These are phyloP conservation scores for Umimayanthus chanpuru DNA, from an alignment of 92 coral and sea anemone genomes.

Conservation along the genomic window DNA sequence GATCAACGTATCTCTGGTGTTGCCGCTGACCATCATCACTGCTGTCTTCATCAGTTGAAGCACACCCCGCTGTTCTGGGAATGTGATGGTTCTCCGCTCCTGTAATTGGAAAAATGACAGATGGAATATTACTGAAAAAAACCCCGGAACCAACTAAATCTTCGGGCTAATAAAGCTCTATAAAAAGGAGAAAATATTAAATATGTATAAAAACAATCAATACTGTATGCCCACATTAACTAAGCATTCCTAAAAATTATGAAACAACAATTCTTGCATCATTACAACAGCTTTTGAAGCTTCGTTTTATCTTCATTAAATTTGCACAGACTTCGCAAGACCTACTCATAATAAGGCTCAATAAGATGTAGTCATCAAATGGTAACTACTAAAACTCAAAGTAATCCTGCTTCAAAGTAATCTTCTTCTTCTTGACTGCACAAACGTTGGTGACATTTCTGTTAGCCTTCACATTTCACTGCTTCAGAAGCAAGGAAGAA, in stretches of 20 bases:
- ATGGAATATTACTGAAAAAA: neutral
- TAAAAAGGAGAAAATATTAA: neutral
- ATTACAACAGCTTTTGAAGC: neutral
- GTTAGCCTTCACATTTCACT: neutral
- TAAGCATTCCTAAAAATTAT: neutral
- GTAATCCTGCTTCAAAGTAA: too few species aligned
- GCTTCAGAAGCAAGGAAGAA: neutral
- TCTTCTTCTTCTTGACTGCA: too few species aligned
- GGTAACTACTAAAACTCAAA: neutral
- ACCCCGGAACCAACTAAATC: neutral
- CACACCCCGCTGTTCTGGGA: neutral
- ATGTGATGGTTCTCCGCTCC: neutral
- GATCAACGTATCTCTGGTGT: neutral
- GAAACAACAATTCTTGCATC: neutral
- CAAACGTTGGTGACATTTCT: too few species aligned
- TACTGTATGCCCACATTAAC: too few species aligned
- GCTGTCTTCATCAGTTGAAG: neutral
- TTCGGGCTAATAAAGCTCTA: too few species aligned
- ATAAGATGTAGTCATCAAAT: neutral
- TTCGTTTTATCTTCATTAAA: neutral
- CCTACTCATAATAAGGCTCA: neutral
- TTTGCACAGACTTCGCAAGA: neutral
- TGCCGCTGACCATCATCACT: conserved; percentile 12
- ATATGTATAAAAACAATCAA: too few species aligned
- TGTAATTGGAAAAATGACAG: neutral